A percentile compares a stretch with the other conserved stretches of the same genome.
Conservation (phyloP, 2,797 vertebrate species). For the Phrynocephalus forsythii region DNA sequence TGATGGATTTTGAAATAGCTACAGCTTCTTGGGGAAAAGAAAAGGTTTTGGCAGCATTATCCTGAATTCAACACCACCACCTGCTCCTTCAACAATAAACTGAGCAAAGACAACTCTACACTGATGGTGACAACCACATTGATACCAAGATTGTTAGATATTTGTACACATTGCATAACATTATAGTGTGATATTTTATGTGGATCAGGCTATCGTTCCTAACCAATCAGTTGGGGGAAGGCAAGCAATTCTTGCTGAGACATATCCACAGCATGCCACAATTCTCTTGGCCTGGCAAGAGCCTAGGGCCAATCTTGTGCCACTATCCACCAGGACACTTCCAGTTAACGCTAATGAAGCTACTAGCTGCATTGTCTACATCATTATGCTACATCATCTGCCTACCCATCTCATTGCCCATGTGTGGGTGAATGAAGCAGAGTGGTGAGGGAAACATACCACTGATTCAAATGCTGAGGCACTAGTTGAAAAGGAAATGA, state of each 20-base stretch:
- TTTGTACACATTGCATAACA: not conserved
- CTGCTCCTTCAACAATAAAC: slow-evolving; percentile 30
- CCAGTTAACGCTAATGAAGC: too few species aligned
- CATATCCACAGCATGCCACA: not conserved
- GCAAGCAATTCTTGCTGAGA: not conserved
- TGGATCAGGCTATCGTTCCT: not conserved
- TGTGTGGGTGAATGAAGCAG: not conserved
- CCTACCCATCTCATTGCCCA: not conserved
- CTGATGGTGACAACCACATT: slow-evolving; percentile 29
- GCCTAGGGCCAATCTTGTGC: too few species aligned
- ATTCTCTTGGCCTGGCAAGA: not conserved
- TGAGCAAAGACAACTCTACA: slow-evolving; percentile 9
- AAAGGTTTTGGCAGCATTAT: slow-evolving; percentile 44
- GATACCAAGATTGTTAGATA: not conserved
- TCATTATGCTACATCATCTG: too few species aligned
- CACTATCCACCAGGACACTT: too few species aligned
- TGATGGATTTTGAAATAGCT: slow-evolving; percentile 56
- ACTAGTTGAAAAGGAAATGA: not conserved
- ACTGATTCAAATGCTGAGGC: too few species aligned
- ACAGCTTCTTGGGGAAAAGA: slow-evolving; percentile 50
- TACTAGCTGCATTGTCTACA: too few species aligned
- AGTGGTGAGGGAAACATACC: not conserved
- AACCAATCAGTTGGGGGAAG: not conserved
- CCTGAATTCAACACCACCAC: slow-evolving; percentile 53
- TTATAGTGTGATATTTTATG: not conserved